Evolutionary conservation across 2,797 vertebrate species (phyloP), one percentile per base, ranked within the genome.

Genomic region (Setipinna tenuifilis): DNA sequence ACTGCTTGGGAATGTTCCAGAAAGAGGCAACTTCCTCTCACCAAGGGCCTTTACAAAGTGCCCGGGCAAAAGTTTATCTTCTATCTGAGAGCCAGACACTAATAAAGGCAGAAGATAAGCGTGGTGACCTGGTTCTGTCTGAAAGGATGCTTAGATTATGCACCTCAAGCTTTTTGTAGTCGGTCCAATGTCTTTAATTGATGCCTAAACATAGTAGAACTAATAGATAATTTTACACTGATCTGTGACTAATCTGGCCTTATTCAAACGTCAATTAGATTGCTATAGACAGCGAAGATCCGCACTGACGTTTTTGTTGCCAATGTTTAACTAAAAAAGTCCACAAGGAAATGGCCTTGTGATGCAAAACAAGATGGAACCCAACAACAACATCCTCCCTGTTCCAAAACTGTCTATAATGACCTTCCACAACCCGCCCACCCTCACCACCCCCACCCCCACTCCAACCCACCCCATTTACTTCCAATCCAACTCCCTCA

Each of bases 351-450:
- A 28, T 23, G 48, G 28, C 81, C 81, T 59, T 54, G 48, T 82
- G 50, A 54, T 54, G 50, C 81, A 82, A 82, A 82, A 82, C 81
- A 82, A 82, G 46, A 82, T 59, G 57, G 81, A 54, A 82, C 81
- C 48, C 48, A 78, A 78, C 50, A 54, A 54, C 71, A 78, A 78
- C 71, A 21, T 78, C 71, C 71, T 78, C 17, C 31, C 71, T 78
- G 71, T 78, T 78, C 17, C 71, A 61, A 59, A 59, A 83, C 31
- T 2, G 59, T 83, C 71, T 44, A 78, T 21, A 78, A 78, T 78
- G 71, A 78, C 71, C 71, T 78, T 41, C 6, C 71, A 6, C 16
- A 19, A 44, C 35, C 35, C 71, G 3, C 68, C 68, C 28, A 4
- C 31, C 71, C 71, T 4, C 35, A 19, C 16, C 28, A 3, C 28